Conservation (phyloP, 2,888 invertebrate species). For the Dione juno region DNA sequence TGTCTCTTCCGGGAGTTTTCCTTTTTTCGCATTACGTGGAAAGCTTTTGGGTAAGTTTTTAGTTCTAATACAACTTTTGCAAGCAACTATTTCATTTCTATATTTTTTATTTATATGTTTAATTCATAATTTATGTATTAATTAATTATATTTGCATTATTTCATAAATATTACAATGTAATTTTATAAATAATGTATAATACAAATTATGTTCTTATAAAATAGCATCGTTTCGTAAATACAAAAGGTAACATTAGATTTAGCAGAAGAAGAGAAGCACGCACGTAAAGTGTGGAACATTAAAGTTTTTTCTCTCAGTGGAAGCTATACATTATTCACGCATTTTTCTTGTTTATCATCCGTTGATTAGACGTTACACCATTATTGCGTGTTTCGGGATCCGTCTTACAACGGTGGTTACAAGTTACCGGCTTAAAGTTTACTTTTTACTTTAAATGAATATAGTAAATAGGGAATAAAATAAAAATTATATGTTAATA, state of each 20-base stretch:
- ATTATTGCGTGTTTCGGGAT: conserved; percentile 70
- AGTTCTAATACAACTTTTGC: conserved; percentile 22
- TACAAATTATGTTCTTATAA: not conserved
- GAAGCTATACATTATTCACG: conserved; percentile 65
- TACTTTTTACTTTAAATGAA: conserved; percentile 39
- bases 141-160: not conserved
- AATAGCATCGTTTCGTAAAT: conserved; percentile 13
- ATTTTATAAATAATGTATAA: not conserved
- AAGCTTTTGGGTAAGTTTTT: conserved; percentile 77
- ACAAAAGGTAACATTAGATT: conserved; percentile 39
- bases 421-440: conserved; percentile 40
- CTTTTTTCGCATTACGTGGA: conserved; percentile 76
- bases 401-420: conserved; percentile 41
- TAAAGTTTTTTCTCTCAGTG: conserved; percentile 49
- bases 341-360: conserved; percentile 69
- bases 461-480: conserved; percentile 37
- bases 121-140: no score
- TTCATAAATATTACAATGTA: not conserved
- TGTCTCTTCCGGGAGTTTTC: conserved; percentile 77
- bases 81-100: not conserved
- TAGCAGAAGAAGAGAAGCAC: conserved; percentile 37
- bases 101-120: not conserved
- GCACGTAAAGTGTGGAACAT: conserved; percentile 45
- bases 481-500: conserved; percentile 25
- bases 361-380: conserved; percentile 59